Base-by-base conservation (phyloP, 2,797 vertebrate species). In the Trematocara caparti region DNA sequence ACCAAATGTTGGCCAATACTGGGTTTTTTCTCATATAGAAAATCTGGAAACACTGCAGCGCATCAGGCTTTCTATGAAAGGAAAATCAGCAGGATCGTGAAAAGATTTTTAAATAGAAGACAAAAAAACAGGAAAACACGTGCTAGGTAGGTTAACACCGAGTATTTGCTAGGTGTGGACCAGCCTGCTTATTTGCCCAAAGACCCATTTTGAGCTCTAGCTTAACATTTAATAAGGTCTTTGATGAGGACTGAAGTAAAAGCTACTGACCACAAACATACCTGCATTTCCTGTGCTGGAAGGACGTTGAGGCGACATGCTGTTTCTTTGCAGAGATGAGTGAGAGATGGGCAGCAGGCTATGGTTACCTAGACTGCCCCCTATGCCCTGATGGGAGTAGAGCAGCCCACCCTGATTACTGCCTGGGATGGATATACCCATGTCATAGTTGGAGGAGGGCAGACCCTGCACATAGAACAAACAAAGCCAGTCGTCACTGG, bases 381-480 rank as follows among this genome's bases (percentile, higher is more conserved):
- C 97, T 15, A 97, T 93, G 79, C 96, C 96, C 4, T 97, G 96
- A 87, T 97, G 98, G 79, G 96, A 96, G 94, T 99, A 99, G 4
- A 98, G 97, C 95, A 99, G 89, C 34, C 96, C 97, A 87, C 97
- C 94, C 87, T 97, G 96, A 84, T 96, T 98, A 80, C 93, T 94
- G 86, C 96, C 96, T 17, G 97, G 95, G 94, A 98, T 94, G 90
- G 97, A 97, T 88, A 97, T 96, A 32, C 97, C 97, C 97, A 99
- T 98, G 94, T 99, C 97, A 77, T 99, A 99, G 95, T 96, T 97
- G 77, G 98, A 97, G 80, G 97, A 96, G 75, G 97, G 97, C 92
- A 98, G 96, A 90, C 97, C 97, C 97, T 99, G 91, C 75, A 83
- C 50, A 69, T 81, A 27, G 13, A 76, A 11, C 2, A 62, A 40